Conservation (phyloP, 1,140 invertebrate species). For the Dolichoris vasculosae region DNA sequence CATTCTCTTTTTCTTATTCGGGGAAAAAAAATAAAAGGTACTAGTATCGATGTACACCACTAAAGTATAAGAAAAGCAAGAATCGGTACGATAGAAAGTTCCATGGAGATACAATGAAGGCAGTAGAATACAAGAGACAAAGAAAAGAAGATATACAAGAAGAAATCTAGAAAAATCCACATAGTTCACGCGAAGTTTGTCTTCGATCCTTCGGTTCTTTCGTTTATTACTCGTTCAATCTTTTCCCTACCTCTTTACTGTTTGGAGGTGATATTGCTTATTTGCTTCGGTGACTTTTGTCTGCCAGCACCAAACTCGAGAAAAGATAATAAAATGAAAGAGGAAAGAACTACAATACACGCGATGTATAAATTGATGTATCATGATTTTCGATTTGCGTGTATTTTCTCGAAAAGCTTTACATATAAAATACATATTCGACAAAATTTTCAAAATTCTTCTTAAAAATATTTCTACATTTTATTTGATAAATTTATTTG, state of each 20-base stretch:
- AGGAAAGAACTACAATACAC: background rate
- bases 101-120: background rate
- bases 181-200: slow-evolving; percentile 39
- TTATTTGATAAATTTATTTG: background rate
- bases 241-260: background rate
- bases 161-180: slow-evolving; percentile 26
- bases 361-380: background rate
- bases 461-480: background rate
- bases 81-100: background rate
- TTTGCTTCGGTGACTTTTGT: background rate
- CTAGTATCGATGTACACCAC: background rate
- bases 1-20: background rate
- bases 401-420: background rate
- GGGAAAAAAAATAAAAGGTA: background rate
- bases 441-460: background rate
- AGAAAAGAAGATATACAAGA: background rate
- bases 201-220: background rate
- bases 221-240: slow-evolving; percentile 29
- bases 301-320: background rate
- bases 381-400: background rate
- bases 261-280: slow-evolving; percentile 24
- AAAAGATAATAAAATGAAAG: background rate
- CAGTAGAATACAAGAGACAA: background rate
- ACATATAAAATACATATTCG: background rate
- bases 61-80: background rate